Base-by-base conservation (phyloP, 2,113 vertebrate species). In the Phrynosoma platyrhinos region DNA sequence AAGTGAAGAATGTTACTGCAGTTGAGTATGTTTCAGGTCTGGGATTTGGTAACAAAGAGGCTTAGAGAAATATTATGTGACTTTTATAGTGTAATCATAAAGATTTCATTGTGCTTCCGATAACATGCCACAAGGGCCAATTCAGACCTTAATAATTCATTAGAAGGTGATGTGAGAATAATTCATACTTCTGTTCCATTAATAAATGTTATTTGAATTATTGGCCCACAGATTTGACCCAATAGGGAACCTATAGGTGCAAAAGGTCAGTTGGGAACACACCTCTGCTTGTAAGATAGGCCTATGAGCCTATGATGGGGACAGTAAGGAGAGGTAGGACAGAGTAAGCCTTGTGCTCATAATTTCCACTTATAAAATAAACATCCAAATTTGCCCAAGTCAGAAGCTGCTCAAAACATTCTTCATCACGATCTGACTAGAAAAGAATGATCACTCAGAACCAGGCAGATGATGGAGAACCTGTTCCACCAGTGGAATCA, bases 1-100 rank as follows among this genome's bases (percentile, higher is more conserved):
- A 92, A 92, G 86, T 92, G 74, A 88, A 68, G 74, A 83, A 36
- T 79, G 79, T 90, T 58, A 58, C 69, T 23, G 32, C 77, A 42
- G 25, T 71, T 55, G 74, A 86, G 7, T 55, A 53, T 85, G 62
- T 76, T 80, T 32, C 42, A 77, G 47, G 27, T 32, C 36, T 23
- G 62, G 79, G 71, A 62, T 86, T 90, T 86, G 64, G 30, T 86
- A 69, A 86, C 79, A 82, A 78, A 82, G 81, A 83, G 87, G 47
- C 32, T 78, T 30, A 53, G 58, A 68, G 58, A 78, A 68, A 83
- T 78, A 83, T 83, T 88, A 83, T 76, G 32, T 53, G 64, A 68
- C 68, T 76, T 83, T 83, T 83, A 76, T 76, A 20, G 10, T 77
- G 81, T 88, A 88, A 88, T 83, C 75, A 76, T 83, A 68, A 62